Conservation (phyloP, 1,140 invertebrate species). For the Oppia nitens region DNA sequence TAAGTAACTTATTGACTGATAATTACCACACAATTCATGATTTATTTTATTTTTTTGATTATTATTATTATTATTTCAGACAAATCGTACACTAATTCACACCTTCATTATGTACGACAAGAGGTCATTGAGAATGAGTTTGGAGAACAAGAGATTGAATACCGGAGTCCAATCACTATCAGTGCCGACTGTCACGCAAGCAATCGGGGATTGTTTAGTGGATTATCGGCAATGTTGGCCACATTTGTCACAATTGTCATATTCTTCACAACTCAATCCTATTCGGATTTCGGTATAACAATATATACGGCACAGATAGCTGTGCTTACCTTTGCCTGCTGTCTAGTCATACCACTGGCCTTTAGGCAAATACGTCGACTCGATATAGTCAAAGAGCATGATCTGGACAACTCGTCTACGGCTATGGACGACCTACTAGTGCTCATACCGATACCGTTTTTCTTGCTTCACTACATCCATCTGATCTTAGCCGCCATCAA, state of each 20-base stretch:
- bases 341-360: conserved; percentile 29
- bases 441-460: conserved; percentile 50
- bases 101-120: conserved; percentile 12
- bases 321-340: conserved; percentile 34
- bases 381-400: conserved; percentile 39
- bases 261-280: conserved; percentile 41
- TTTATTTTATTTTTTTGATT: no score
- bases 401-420: conserved; percentile 36
- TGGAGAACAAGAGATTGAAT: conserved; percentile 18
- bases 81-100: conserved; percentile 1
- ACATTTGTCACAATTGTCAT: conserved; percentile 46
- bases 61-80: no score
- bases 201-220: conserved; percentile 48
- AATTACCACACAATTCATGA: no score
- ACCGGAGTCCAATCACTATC: conserved; percentile 39
- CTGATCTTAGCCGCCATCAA: conserved; percentile 41
- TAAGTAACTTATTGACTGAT: no score
- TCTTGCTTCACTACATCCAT: conserved; percentile 47
- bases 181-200: conserved; percentile 52
- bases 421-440: conserved; percentile 49
- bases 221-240: conserved; percentile 43
- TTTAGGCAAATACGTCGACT: conserved; percentile 40
- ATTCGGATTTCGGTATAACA: conserved; percentile 20
- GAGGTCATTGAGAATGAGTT: conserved; percentile 18
- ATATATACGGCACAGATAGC: conserved; percentile 22